Conservation (phyloP, 2,888 invertebrate species). For the Lycia hirtaria region DNA sequence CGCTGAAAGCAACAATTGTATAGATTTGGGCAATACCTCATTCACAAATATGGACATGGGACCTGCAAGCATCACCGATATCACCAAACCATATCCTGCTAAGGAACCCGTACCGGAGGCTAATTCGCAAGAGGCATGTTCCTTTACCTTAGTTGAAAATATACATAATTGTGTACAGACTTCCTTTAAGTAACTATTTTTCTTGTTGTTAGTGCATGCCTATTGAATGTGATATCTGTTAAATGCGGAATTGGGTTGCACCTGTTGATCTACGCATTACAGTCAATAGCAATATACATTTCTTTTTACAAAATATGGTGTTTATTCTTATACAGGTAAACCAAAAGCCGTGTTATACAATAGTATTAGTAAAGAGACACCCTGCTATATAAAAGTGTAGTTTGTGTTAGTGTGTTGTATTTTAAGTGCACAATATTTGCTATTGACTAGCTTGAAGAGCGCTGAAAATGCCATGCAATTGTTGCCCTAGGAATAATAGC, state of each 20-base stretch:
- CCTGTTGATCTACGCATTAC: not conserved
- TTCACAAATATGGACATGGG: conserved; percentile 85
- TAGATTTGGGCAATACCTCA: conserved; percentile 75
- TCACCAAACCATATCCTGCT: conserved; percentile 82
- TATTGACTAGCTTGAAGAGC: no score
- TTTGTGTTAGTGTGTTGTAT: no score
- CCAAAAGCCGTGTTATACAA: not conserved
- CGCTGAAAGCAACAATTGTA: conserved; percentile 86
- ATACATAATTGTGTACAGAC: conserved; percentile 1
- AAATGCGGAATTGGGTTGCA: not conserved
- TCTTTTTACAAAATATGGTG: not conserved
- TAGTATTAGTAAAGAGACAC: not conserved
- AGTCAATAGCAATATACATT: not conserved
- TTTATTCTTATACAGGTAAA: not conserved
- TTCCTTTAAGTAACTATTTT: not conserved
- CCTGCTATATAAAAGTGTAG: no score
- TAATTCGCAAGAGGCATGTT: conserved; percentile 69
- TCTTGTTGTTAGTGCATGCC: not conserved
- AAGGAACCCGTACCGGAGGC: conserved; percentile 77
- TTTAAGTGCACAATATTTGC: no score
- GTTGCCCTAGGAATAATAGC: no score
- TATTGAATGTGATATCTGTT: not conserved
- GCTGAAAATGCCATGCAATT: no score
- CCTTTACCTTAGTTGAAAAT: not conserved
- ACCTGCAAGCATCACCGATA: conserved; percentile 81